These are phyloP conservation scores for Leucopsar rothschildi DNA, from an alignment of 2,113 vertebrate genomes.

Conservation along the genomic window DNA sequence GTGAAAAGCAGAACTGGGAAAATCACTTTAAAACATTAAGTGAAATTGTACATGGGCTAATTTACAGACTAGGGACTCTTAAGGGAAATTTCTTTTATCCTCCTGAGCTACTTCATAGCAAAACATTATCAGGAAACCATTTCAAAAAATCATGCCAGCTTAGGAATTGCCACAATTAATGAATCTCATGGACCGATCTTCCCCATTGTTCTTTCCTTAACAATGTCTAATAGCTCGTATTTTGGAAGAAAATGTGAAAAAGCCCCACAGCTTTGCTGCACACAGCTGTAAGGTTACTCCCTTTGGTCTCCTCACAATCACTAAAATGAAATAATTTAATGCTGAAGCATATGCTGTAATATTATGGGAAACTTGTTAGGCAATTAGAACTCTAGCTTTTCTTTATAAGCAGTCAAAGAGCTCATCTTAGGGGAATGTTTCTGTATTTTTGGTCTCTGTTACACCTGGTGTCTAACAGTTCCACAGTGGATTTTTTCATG, in stretches of 20 bases:
- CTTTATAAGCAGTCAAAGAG: neutral
- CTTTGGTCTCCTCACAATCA: neutral
- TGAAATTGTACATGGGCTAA: conserved; percentile 12
- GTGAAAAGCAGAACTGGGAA: conserved; percentile 2
- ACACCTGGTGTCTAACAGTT: neutral
- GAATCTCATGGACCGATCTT: neutral
- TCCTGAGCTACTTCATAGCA: neutral
- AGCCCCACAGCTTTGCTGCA: neutral
- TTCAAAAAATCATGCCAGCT: neutral
- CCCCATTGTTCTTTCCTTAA: conserved; percentile 18
- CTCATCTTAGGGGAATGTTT: neutral
- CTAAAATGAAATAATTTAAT: conserved; percentile 28
- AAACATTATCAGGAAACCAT: conserved; percentile 34
- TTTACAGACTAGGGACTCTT: neutral
- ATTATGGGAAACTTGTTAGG: neutral
- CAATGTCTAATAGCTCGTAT: neutral
- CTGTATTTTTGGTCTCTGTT: neutral
- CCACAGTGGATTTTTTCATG: neutral
- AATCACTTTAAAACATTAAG: conserved; percentile 5
- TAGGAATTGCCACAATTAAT: conserved; percentile 16
- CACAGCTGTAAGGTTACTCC: conserved; percentile 33
- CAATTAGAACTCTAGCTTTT: neutral
- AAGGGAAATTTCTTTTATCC: conserved; percentile 28
- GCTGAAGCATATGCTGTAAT: conserved; percentile 32
- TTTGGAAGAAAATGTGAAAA: neutral